Percentiles rank a stretch among this genome's conserved stretches.
phyloP scores from a whole-genome alignment of 2,113 vertebrate species.

The Capreolus pygargus region DNA sequence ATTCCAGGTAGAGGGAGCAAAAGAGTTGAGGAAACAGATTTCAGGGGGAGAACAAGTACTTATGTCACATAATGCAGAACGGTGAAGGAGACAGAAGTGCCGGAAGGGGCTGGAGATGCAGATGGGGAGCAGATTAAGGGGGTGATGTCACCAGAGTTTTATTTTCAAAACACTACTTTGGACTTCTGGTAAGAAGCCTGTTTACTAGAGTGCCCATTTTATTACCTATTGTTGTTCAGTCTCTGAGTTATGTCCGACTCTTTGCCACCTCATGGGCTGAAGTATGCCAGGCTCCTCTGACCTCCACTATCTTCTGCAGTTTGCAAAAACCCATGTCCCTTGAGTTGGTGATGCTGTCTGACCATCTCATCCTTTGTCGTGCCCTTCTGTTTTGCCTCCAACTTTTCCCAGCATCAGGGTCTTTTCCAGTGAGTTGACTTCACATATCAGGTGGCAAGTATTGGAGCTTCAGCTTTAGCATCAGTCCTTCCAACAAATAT shows the following conservation, averaged over 20 bases:
- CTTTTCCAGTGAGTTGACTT: background rate
- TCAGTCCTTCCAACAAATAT: background rate
- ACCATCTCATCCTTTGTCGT: background rate
- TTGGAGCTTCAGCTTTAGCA: background rate
- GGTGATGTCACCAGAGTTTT: background rate
- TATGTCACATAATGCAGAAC: background rate
- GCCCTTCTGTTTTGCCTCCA: background rate
- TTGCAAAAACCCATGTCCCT: background rate
- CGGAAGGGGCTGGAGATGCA: background rate
- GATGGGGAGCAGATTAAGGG: background rate
- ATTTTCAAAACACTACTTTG: background rate
- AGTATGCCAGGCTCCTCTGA: background rate
- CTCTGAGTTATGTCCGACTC: background rate
- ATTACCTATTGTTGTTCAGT: background rate
- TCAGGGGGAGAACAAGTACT: background rate
- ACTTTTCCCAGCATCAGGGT: background rate
- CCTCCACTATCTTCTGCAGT: background rate
- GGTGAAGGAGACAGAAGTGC: background rate
- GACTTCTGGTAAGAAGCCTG: background rate
- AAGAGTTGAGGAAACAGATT: background rate
- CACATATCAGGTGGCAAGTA: background rate
- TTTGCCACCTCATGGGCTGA: background rate
- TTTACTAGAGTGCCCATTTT: background rate
- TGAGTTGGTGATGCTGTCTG: background rate
- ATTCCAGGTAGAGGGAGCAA: background rate